Base-by-base conservation (phyloP, 1,140 invertebrate genomes). In the Rhopalosiphum maidis region DNA sequence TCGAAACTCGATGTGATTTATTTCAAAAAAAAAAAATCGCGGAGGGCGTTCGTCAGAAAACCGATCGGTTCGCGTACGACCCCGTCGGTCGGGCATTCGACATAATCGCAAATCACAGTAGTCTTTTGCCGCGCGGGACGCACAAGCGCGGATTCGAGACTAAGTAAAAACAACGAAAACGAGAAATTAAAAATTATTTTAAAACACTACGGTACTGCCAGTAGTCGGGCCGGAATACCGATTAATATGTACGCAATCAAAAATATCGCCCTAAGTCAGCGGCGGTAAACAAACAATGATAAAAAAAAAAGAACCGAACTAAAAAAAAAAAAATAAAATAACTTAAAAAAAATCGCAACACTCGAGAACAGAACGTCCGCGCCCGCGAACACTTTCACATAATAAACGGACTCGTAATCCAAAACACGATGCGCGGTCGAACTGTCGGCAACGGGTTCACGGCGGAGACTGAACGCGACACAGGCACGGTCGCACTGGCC, bases 331-430 rank as follows among this genome's bases (percentile, higher is more conserved):
- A 90, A 88, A 54, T n/a, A n/a, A n/a, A n/a, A n/a, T n/a, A 88
- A 48, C 35, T n/a, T 5, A 60, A 43, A 68, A 91, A 89, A 54
- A 55, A 51, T 89, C 48, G 21, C 7, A 37, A 54, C 48, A 54
- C 48, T 88, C 21, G 30, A n/a, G 22, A n/a, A 23, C 77, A 82
- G 87, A 37, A 86, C 43, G 91, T 93, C 82, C 91, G 82, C 54
- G 89, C 89, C 54, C 89, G 54, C 82, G 77, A 54, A 93, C 91
- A 93, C 91, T 54, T 93, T 93, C 91, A 85, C 91, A 85, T 91
- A 48, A 85, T 30, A 18, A 25, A n/a, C 23, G n/a, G 7, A 51
- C 35, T 30, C 54, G 89, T 60, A 60, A 90, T 41, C 77, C 91
- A 48, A 68, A 60, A 15, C 30, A 90, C 87, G 86, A 18, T n/a